Base-by-base conservation (phyloP, 2,113 vertebrate species). In the Hyperoodon ampullatus region DNA sequence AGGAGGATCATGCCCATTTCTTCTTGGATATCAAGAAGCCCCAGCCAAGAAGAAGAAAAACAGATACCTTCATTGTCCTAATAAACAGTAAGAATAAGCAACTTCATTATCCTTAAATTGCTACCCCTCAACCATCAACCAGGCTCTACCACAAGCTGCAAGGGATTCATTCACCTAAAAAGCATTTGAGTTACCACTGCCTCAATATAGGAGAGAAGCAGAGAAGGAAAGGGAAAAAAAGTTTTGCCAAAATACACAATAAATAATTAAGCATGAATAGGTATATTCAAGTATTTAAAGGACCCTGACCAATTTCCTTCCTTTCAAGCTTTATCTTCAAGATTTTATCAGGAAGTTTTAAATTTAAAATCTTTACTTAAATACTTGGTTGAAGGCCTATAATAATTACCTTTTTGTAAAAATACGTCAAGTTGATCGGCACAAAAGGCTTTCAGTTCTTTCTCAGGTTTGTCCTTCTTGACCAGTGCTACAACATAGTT, bases 401-500 rank as follows among this genome's bases (percentile, higher is more conserved):
- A 84, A 75, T 63, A 83, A 30, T 95, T 99, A 99, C 99, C 99
- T 99, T 99, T 99, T 97, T 99, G 99, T 96, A 99, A 98, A 98
- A 99, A 99, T 95, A 99, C 99, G 92, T 99, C 99, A 98, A 99
- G 99, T 98, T 99, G 99, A 98, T 99, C 99, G 44, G 99, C 99
- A 98, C 99, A 99, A 94, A 99, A 99, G 26, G 99, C 99, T 92
- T 99, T 99, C 96, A 99, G 98, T 90, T 99, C 99, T 96, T 99
- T 99, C 98, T 99, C 99, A 0, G 99, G 99, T 98, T 99, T 99
- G 98, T 99, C 99, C 89, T 99, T 99, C 98, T 99, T 99, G 80
- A 99, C 99, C 98, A 99, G 98, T 2, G 99, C 99, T 98, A 99
- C 99, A n/a, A 99, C 99, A 97, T 99, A 99, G 98, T 99, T 99